Base-by-base conservation (phyloP, 53 echinoderm and acorn worm species). In the Mesocentrotus franciscanus region DNA sequence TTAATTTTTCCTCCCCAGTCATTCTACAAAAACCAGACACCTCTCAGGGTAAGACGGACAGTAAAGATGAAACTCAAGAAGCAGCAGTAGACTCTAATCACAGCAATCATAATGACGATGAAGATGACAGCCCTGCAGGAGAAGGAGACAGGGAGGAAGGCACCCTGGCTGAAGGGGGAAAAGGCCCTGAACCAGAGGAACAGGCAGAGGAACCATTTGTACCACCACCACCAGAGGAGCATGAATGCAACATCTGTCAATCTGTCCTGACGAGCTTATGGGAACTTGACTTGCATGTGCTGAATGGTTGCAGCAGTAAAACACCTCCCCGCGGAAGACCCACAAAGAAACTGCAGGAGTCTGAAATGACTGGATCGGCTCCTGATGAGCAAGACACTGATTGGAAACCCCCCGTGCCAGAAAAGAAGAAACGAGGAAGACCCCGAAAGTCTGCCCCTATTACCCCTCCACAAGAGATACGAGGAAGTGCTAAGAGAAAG, bases 11-110 rank as follows among this genome's bases (percentile, higher is more conserved):
- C 26, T 62, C 2, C 17, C 18, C 66, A 92, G 92, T 92, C 42
- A 92, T 92, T 39, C 92, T 92, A 20, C 92, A 92, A 36, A 92
- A 92, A 68, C 92, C 92, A 64, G 92, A 92, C 71, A 61, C 30
- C 90, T 10, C 58, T 32, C 59, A 58, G 60, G 13, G 60, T 13
- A 90, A n/a, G 60, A n/a, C 60, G 60, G 90, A 58, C 4, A 60
- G 7, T 59, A 14, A 90, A 36, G 81, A 39, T 20, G 90, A 90
- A 16, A 90, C 27, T 16, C 58, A 32, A 27, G 59, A 30, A n/a
- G 20, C n/a, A 9, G 29, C 29, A 10, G 60, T 60, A 89, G 60
- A 29, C 9, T 5, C 90, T 33, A 90, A 12, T 60, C 13, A 59
- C 60, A 87, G 26, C n/a, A 32, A 90, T 13, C 2, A 0, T 56